A percentile compares a stretch with the other conserved stretches of the same genome.
Conservation (phyloP, 2,113 vertebrate species). For the Caranx ignobilis region DNA sequence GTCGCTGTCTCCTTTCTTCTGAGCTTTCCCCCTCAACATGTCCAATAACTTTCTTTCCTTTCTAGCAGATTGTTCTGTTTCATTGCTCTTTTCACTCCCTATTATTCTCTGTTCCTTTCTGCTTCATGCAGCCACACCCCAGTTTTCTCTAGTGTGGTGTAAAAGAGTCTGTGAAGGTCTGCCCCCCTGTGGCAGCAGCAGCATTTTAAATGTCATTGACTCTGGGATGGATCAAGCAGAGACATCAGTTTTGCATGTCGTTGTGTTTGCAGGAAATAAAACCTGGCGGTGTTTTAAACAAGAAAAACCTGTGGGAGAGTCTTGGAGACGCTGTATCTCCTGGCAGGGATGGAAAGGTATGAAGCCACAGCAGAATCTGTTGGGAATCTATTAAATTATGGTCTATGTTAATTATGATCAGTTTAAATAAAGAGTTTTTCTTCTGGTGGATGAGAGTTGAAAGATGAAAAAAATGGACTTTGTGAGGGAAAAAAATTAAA, state of each 20-base stretch:
- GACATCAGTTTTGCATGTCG: neutral
- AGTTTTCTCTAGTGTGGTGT: neutral
- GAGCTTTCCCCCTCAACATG: neutral
- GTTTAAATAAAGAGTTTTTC: neutral
- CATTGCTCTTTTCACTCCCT: neutral
- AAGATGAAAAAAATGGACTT: neutral
- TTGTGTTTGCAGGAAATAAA: conserved; percentile 86
- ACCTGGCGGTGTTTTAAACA: conserved; percentile 87
- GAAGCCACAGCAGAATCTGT: neutral
- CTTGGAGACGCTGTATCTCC: conserved; percentile 70
- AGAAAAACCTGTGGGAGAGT: conserved; percentile 90
- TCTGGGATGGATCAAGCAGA: neutral
- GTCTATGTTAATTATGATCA: neutral
- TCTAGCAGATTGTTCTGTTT: conserved; percentile 27
- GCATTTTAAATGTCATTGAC: neutral
- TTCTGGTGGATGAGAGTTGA: neutral
- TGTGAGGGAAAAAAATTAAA: neutral
- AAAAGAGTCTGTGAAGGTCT: neutral
- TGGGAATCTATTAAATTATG: neutral
- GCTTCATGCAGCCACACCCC: conserved; percentile 4
- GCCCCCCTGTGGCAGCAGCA: conserved; percentile 39
- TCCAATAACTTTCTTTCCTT: neutral
- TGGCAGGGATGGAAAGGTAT: conserved; percentile 43
- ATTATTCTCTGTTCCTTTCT: conserved; percentile 3
- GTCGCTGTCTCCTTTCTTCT: neutral